Percentiles rank a stretch among this genome's conserved stretches.
phyloP scores from a whole-genome alignment of 2,797 vertebrate genomes.

The Psittacula derbiana region DNA sequence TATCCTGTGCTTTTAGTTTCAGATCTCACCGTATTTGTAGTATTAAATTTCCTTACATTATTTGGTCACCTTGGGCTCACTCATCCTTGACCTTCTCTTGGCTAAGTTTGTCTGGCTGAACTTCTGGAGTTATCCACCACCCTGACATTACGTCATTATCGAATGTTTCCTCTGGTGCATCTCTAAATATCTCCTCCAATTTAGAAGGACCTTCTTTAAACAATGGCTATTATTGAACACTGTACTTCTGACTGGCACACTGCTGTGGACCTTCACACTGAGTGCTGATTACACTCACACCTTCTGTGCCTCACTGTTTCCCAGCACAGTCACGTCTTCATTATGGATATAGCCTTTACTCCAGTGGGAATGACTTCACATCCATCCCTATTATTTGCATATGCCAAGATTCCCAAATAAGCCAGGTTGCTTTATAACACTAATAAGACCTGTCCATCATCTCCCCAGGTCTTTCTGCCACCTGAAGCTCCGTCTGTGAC shows the following conservation, averaged over 20 bases:
- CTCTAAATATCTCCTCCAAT: background rate
- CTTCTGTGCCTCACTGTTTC: background rate
- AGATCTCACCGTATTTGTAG: background rate
- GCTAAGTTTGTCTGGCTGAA: background rate
- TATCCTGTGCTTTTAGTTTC: background rate
- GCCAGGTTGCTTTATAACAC: background rate
- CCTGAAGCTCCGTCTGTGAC: background rate
- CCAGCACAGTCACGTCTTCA: accelerated
- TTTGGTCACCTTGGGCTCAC: background rate
- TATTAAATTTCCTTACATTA: background rate
- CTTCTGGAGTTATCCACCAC: background rate
- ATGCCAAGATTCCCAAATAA: background rate
- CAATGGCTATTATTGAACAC: accelerated
- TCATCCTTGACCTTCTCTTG: background rate
- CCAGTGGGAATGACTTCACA: background rate
- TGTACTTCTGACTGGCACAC: background rate
- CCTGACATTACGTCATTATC: background rate
- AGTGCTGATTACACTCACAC: background rate
- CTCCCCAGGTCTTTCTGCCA: background rate
- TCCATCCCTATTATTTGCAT: background rate
- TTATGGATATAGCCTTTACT: background rate
- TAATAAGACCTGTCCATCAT: accelerated
- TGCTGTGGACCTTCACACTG: background rate
- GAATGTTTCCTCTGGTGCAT: background rate
- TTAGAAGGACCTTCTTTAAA: background rate